phyloP scores from a whole-genome alignment of 2,113 vertebrate species.

The Ginglymostoma cirratum region DNA sequence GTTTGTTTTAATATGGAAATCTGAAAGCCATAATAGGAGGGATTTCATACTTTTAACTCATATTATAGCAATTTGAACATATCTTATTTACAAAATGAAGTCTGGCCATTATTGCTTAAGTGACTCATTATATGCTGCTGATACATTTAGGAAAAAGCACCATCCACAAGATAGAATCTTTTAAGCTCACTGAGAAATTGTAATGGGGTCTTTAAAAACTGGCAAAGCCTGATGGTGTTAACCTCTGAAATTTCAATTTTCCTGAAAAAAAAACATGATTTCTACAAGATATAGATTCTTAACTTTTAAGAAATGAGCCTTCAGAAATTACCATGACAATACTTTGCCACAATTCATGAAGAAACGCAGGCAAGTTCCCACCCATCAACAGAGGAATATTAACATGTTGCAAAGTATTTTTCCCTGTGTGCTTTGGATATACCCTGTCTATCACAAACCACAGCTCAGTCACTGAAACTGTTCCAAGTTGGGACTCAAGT shows the following conservation, averaged over 20 bases:
- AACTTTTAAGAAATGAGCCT: constrained; percentile 7
- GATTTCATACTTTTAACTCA: constrained; percentile 67
- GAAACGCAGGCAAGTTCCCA: neutral
- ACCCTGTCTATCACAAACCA: neutral
- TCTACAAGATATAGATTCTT: neutral
- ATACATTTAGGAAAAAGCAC: constrained; percentile 68
- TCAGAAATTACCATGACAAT: constrained; percentile 28
- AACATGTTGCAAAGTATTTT: neutral
- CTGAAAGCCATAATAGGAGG: constrained; percentile 73
- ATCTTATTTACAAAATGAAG: constrained; percentile 80
- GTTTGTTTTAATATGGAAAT: constrained; percentile 42
- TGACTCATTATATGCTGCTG: constrained; percentile 73
- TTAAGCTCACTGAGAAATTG: constrained; percentile 69
- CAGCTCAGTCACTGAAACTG: neutral
- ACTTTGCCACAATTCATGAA: neutral
- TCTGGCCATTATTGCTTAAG: constrained; percentile 72
- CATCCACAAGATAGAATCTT: constrained; percentile 62
- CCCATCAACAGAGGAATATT: neutral
- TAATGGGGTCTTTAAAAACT: constrained; percentile 83
- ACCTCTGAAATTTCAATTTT: constrained; percentile 63
- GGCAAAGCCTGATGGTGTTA: constrained; percentile 75
- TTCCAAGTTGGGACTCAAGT: neutral
- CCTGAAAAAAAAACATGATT: neutral
- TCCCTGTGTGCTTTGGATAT: neutral
- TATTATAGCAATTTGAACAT: constrained; percentile 75